Evolutionary conservation across 1,140 invertebrate species (phyloP), one percentile per base, ranked within the genome.

Genomic region (Nephotettix cincticeps): DNA sequence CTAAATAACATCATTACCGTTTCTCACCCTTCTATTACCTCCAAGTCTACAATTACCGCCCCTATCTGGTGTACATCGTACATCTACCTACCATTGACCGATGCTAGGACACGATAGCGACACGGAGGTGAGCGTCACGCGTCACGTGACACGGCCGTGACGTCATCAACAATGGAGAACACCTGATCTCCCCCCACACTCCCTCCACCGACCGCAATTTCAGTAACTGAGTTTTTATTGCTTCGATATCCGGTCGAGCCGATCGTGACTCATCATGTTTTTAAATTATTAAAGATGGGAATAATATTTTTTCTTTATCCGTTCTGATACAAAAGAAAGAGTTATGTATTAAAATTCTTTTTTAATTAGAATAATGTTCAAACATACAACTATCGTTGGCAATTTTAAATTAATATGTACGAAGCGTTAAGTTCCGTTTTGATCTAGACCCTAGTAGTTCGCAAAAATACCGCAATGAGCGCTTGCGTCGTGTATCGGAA

Each of bases 181-280:
- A 61, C 56, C 56, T 29, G 56, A 13, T 11, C 21, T 25, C 25
- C 4, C 3, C 56, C 21, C 23, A 4, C 14, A 4, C n/a, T 4
- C 23, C 14, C 25, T 23, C 6, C 23, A 6, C 23, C 23, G 6
- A 11, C 56, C 23, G 9, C 56, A 13, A 61, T 27, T 61, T 28
- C 9, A 25, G 56, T 61, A 61, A 61, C 23, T 61, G 21, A 61
- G 4, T 51, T 61, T 61, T 61, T 23, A 61, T 61, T 61, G 23
- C 14, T 21, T 61, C 56, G 27, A 61, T 61, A 61, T 61, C 56
- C 56, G 56, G 56, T 28, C 32, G 4, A 36, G 32, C 32, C 32
- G 32, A n/a, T n/a, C 32, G 14, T 36, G 32, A 36, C 4, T 36
- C 32, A 36, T 36, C 32, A n/a, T 19, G 56, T 61, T 61, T 61